Evolutionary conservation across 92 coral and sea anemone species (phyloP).

Genomic region (Phenganax stokvisi): DNA sequence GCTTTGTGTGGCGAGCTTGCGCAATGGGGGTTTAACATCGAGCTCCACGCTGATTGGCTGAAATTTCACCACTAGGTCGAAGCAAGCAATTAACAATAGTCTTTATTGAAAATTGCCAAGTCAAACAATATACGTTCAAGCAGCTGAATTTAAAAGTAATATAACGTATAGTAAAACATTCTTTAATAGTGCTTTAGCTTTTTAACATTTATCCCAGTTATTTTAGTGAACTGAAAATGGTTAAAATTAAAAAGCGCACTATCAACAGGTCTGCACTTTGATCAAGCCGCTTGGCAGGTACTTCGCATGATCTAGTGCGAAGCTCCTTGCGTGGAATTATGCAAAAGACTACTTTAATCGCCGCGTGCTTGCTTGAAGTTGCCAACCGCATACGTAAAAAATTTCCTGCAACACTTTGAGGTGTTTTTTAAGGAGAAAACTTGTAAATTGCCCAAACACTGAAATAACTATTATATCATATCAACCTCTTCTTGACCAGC

Average conservation of each 20-base stretch:
- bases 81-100: conserved; percentile 38
- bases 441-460: no score
- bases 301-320: neutral
- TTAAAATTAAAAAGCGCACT: no score
- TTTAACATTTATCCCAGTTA: neutral
- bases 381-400: neutral
- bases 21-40: neutral
- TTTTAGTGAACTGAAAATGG: no score
- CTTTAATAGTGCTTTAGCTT: neutral
- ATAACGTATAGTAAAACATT: no score
- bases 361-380: neutral
- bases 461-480: no score
- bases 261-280: neutral
- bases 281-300: neutral
- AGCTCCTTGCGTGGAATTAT: neutral
- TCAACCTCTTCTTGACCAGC: no score
- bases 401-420: neutral
- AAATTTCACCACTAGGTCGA: conserved; percentile 20
- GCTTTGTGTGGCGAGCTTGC: conserved; percentile 17
- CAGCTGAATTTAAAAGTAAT: neutral
- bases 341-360: neutral
- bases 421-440: neutral
- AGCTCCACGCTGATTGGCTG: conserved; percentile 25
- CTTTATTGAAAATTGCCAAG: conserved; percentile 20
- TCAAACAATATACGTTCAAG: neutral